Evolutionary conservation across 2,888 invertebrate species (phyloP).

Genomic region (Junonia oenone): DNA sequence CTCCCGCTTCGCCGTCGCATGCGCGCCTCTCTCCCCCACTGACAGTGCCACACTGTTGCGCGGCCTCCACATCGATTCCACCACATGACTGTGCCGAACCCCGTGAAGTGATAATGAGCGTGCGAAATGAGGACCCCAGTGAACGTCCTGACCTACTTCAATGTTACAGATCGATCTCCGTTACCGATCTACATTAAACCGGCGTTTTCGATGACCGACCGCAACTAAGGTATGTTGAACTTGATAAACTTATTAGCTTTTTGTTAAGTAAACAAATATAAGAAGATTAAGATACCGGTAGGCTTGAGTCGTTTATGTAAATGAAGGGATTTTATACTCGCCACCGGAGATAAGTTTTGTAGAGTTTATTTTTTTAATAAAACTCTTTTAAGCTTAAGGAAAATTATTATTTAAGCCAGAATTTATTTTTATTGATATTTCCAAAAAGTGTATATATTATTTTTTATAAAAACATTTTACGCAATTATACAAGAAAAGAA

Average conservation of each 20-base stretch:
- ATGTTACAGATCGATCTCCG: slow-evolving; percentile 34
- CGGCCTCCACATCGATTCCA: slow-evolving; percentile 37
- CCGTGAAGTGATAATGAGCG: slow-evolving; percentile 33
- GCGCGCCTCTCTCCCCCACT: slow-evolving; percentile 33
- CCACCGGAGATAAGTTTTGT: neutral
- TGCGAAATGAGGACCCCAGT: slow-evolving; percentile 32
- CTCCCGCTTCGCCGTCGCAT: slow-evolving; percentile 41
- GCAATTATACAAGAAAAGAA: no score
- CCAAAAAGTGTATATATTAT: no score
- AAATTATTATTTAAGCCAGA: no score
- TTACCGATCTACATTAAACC: slow-evolving; percentile 30
- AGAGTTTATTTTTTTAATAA: neutral
- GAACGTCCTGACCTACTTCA: slow-evolving; percentile 39
- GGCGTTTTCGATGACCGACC: slow-evolving; percentile 23
- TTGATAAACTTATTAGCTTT: slow-evolving; percentile 17
- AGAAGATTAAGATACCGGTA: neutral
- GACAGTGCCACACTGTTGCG: slow-evolving; percentile 43
- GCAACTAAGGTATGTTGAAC: slow-evolving; percentile 30
- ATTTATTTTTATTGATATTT: no score
- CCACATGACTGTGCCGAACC: slow-evolving; percentile 28
- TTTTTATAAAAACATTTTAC: no score
- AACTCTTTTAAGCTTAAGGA: neutral
- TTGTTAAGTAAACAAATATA: slow-evolving; percentile 8
- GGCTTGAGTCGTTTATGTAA: slow-evolving; percentile 6
- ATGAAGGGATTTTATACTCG: neutral